Conservation (phyloP, 2,113 vertebrate genomes). For the Rhinopomastus cyanomelas region DNA sequence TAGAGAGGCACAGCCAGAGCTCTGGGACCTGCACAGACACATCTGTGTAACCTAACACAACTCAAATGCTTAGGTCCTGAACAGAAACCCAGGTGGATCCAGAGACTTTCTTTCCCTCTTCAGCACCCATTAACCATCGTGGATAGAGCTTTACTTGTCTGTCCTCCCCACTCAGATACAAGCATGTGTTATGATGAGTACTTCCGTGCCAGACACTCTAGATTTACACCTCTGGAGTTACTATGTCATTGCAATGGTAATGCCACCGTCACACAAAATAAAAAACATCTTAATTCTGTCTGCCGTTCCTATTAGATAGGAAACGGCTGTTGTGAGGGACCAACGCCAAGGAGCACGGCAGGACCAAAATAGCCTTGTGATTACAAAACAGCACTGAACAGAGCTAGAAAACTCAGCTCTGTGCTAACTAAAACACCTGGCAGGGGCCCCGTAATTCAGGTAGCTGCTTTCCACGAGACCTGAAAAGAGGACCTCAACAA, state of each 20-base stretch:
- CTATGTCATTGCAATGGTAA: neutral
- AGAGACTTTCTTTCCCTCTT: neutral
- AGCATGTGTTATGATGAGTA: neutral
- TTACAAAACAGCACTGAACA: neutral
- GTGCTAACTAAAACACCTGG: neutral
- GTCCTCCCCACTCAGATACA: rapidly evolving
- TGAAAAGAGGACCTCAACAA: neutral
- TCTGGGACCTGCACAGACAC: neutral
- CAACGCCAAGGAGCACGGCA: rapidly evolving
- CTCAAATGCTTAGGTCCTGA: neutral
- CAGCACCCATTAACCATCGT: neutral
- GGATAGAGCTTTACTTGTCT: neutral
- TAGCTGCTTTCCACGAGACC: neutral
- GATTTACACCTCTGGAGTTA: neutral
- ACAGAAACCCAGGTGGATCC: neutral
- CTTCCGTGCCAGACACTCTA: neutral
- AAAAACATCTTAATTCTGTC: neutral
- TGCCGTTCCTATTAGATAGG: neutral
- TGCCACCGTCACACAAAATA: neutral
- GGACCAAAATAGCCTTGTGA: neutral
- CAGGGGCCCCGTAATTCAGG: neutral
- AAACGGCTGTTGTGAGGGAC: neutral
- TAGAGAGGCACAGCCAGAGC: neutral
- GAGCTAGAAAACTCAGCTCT: neutral
- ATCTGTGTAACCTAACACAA: neutral